A percentile compares a stretch with the other conserved stretches of the same genome.
phyloP scores from a whole-genome alignment of 1,140 invertebrate genomes.

The Archivesica marissinica region DNA sequence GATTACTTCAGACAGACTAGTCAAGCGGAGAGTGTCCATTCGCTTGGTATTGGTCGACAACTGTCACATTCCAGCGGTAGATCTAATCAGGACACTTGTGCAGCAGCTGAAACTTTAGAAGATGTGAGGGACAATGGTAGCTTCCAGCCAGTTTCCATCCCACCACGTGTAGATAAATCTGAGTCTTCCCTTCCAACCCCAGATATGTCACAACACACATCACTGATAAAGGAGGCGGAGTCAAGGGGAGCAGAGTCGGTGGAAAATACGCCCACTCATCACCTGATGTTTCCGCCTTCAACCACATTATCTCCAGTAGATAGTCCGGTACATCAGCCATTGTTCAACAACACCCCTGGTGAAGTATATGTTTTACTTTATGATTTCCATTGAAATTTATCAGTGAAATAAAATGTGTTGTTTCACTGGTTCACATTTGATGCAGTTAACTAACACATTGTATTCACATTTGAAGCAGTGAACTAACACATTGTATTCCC shows the following conservation, averaged over 20 bases:
- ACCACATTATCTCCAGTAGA: slow-evolving; percentile 54
- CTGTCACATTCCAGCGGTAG: slow-evolving; percentile 38
- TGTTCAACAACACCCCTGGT: slow-evolving; percentile 7
- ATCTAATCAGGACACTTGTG: slow-evolving; percentile 14
- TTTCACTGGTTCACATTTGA: no score
- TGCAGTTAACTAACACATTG: no score
- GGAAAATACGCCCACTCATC: slow-evolving; percentile 73
- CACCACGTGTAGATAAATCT: slow-evolving; percentile 4
- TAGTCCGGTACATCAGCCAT: slow-evolving; percentile 46
- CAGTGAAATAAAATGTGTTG: no score
- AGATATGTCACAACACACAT: neutral
- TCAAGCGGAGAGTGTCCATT: neutral
- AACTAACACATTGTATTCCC: no score
- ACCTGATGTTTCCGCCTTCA: slow-evolving; percentile 56
- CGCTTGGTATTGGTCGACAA: slow-evolving; percentile 14
- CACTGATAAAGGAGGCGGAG: neutral
- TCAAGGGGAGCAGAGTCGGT: neutral
- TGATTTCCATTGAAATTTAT: no score
- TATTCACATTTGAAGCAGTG: no score
- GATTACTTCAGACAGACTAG: slow-evolving; percentile 58
- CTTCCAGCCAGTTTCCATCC: neutral
- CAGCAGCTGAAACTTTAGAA: neutral
- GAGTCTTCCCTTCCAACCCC: slow-evolving; percentile 35
- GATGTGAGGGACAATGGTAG: slow-evolving; percentile 17
- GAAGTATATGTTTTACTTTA: no score